These are phyloP conservation scores for Pangasius larnaudii DNA, from an alignment of 2,797 vertebrate genomes.

Conservation along the genomic window DNA sequence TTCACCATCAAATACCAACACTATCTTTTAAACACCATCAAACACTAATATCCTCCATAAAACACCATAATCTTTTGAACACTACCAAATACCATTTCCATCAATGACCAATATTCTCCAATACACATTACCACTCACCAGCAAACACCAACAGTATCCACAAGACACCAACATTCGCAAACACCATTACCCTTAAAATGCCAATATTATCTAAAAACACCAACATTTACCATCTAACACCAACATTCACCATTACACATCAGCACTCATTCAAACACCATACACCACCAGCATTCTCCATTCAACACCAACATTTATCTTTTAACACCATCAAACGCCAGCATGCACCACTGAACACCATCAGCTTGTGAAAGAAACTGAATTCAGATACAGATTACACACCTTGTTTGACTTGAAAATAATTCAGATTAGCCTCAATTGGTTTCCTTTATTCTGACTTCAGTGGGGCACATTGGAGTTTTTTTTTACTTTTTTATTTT, in stretches of 20 bases:
- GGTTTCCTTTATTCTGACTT: background rate
- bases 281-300: background rate
- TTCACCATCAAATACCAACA: background rate
- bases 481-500: background rate
- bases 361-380: background rate
- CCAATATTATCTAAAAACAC: background rate
- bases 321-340: background rate
- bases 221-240: background rate
- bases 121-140: background rate
- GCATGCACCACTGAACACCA: background rate
- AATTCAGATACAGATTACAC: background rate
- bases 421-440: background rate
- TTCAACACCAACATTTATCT: background rate
- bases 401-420: background rate
- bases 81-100: background rate
- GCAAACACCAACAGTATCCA: background rate
- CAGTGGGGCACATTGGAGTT: background rate
- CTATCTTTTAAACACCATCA: background rate
- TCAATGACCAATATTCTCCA: background rate
- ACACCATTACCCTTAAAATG: background rate
- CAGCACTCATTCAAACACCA: background rate
- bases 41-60: background rate
- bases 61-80: background rate
- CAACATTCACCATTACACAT: background rate
- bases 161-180: background rate